Percentiles rank a stretch among this genome's conserved stretches.
Conservation (phyloP, 1,140 invertebrate species). For the Drosophila persimilis region DNA sequence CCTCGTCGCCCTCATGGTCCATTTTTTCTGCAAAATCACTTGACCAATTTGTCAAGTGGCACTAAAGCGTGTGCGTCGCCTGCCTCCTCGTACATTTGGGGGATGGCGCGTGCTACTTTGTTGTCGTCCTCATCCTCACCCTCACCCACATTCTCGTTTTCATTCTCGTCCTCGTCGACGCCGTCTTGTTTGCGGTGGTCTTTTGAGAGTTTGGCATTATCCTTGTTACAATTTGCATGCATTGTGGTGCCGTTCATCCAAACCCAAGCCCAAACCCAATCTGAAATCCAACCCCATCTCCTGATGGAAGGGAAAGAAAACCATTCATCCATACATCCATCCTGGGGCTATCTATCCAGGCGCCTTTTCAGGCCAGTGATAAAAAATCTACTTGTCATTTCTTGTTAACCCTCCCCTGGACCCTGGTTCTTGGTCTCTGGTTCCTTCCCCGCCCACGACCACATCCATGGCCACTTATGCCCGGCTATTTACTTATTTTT, state of each 20-base stretch:
- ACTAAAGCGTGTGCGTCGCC: conserved; percentile 69
- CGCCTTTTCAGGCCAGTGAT: conserved; percentile 56
- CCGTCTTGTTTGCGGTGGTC: conserved; percentile 71
- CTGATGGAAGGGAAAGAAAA: conserved; percentile 4
- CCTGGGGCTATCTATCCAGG: conserved; percentile 34
- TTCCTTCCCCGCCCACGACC: background rate
- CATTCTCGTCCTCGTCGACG: conserved; percentile 1
- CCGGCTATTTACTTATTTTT: conserved; percentile 70
- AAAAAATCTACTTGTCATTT: conserved; percentile 77
- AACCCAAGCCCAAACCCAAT: background rate
- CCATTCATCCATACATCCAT: conserved; percentile 70
- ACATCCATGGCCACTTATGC: conserved; percentile 56
- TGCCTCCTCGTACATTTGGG: conserved; percentile 19
- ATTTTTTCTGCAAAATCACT: conserved; percentile 76
- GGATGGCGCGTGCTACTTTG: conserved; percentile 48
- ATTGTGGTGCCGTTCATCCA: conserved; percentile 59
- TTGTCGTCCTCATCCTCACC: conserved; percentile 12
- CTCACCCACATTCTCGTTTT: conserved; percentile 2
- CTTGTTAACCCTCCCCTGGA: conserved; percentile 42
- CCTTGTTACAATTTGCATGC: conserved; percentile 77
- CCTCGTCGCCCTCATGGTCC: conserved; percentile 4
- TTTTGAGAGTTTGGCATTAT: conserved; percentile 77
- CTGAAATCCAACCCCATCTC: background rate
- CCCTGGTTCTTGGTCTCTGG: too few species aligned
- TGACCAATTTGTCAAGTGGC: conserved; percentile 81